phyloP scores from a whole-genome alignment of 2,888 invertebrate genomes.

The Ornithoptera priamus region DNA sequence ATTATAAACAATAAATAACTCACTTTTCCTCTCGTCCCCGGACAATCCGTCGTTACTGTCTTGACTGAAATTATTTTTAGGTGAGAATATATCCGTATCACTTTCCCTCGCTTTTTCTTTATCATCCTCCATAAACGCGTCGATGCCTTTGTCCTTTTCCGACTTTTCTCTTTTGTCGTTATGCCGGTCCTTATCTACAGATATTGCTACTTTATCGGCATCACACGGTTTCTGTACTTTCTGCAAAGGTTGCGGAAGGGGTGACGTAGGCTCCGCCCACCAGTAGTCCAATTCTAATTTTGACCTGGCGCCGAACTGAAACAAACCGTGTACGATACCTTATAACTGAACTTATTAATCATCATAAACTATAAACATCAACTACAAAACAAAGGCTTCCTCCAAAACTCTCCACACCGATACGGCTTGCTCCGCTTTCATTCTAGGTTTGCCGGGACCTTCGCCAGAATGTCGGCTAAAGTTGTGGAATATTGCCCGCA shows the following conservation, averaged over 20 bases:
- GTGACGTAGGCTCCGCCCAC: slow-evolving; percentile 83
- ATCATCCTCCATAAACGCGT: slow-evolving; percentile 49
- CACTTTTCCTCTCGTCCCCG: slow-evolving; percentile 69
- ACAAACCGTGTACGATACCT: neutral
- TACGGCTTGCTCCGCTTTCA: too few relatives aligned
- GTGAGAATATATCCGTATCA: slow-evolving; percentile 65
- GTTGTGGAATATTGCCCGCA: too few relatives aligned
- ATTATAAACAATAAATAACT: slow-evolving; percentile 31
- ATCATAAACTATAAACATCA: too few relatives aligned
- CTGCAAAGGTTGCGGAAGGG: slow-evolving; percentile 46
- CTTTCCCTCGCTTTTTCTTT: slow-evolving; percentile 52
- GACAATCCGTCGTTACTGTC: slow-evolving; percentile 74
- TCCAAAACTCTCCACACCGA: too few relatives aligned
- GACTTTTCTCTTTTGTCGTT: slow-evolving; percentile 43
- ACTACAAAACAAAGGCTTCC: too few relatives aligned
- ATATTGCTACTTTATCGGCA: slow-evolving; percentile 33
- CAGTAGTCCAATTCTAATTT: slow-evolving; percentile 89
- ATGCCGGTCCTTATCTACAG: slow-evolving; percentile 38
- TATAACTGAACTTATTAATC: neutral
- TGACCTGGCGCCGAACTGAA: slow-evolving; percentile 85
- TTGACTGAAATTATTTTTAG: slow-evolving; percentile 63
- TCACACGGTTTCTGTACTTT: slow-evolving; percentile 36
- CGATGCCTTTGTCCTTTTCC: slow-evolving; percentile 28
- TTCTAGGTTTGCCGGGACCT: too few relatives aligned
- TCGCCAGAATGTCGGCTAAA: too few relatives aligned